Evolutionary conservation across 1,140 invertebrate genomes (phyloP).

Genomic region (Sitophilus oryzae): DNA sequence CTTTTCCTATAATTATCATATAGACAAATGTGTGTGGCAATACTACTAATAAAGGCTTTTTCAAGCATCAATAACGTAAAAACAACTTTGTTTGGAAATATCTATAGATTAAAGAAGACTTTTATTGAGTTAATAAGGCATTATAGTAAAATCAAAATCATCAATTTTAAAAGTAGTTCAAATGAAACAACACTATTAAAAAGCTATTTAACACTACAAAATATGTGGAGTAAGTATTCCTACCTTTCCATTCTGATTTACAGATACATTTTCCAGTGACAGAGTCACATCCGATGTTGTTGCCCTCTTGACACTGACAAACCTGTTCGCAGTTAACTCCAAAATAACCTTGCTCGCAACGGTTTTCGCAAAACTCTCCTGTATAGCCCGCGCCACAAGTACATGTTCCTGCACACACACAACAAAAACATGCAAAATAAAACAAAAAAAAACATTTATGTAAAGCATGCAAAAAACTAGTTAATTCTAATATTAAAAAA

Average conservation of each 20-base stretch:
- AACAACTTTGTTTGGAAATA: no score
- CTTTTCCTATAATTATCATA: no score
- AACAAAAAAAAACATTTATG: slow-evolving; percentile 5
- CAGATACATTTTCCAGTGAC: slow-evolving; percentile 79
- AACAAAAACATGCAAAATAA: slow-evolving; percentile 32
- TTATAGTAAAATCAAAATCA: no score
- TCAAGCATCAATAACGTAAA: no score
- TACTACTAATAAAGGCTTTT: no score
- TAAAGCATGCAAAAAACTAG: slow-evolving; percentile 15
- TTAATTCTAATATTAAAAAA: neutral
- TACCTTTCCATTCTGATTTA: slow-evolving; percentile 73
- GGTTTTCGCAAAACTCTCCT: slow-evolving; percentile 71
- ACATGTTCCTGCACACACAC: slow-evolving; percentile 62
- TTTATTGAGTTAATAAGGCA: no score
- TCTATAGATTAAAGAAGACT: no score
- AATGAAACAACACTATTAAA: no score
- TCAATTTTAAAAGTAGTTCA: no score
- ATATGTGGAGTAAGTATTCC: neutral
- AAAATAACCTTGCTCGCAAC: slow-evolving; percentile 62
- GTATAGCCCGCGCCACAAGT: slow-evolving; percentile 80
- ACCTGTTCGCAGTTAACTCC: slow-evolving; percentile 64
- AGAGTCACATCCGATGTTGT: slow-evolving; percentile 70
- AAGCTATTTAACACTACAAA: no score
- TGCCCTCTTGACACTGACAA: slow-evolving; percentile 67
- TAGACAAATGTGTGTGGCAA: no score